phyloP scores from a whole-genome alignment of 2,888 invertebrate species.

The Augochlorella aurata region DNA sequence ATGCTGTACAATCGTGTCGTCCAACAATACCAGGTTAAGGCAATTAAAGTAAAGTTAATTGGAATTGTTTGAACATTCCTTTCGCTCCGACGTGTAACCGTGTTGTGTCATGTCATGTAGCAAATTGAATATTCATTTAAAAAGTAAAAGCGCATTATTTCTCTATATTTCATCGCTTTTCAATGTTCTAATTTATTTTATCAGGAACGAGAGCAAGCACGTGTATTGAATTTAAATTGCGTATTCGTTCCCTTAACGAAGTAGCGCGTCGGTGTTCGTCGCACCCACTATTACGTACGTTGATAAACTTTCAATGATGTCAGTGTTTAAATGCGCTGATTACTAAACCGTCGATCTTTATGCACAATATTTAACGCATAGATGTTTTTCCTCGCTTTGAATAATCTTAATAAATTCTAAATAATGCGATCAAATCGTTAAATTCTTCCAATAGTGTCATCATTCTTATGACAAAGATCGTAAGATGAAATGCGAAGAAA shows the following conservation, averaged over 20 bases:
- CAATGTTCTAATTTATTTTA: background rate
- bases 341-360: too few relatives aligned
- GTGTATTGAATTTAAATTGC: background rate
- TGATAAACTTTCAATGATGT: background rate
- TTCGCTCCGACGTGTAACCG: conserved; percentile 11
- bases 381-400: too few relatives aligned
- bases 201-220: background rate
- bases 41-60: conserved; percentile 8
- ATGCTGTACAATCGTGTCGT: background rate
- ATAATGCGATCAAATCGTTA: too few relatives aligned
- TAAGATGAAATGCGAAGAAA: too few relatives aligned
- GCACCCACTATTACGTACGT: background rate
- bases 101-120: background rate
- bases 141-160: conserved; percentile 1
- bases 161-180: background rate
- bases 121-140: background rate
- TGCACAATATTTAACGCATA: too few relatives aligned
- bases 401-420: too few relatives aligned
- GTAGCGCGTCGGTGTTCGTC: background rate
- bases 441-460: too few relatives aligned
- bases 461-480: too few relatives aligned
- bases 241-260: background rate
- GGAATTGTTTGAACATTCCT: conserved; percentile 7
- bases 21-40: background rate
- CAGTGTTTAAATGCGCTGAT: too few relatives aligned